These are phyloP conservation scores for Anthoscopus minutus DNA, from an alignment of 2,113 vertebrate species.

Conservation along the genomic window DNA sequence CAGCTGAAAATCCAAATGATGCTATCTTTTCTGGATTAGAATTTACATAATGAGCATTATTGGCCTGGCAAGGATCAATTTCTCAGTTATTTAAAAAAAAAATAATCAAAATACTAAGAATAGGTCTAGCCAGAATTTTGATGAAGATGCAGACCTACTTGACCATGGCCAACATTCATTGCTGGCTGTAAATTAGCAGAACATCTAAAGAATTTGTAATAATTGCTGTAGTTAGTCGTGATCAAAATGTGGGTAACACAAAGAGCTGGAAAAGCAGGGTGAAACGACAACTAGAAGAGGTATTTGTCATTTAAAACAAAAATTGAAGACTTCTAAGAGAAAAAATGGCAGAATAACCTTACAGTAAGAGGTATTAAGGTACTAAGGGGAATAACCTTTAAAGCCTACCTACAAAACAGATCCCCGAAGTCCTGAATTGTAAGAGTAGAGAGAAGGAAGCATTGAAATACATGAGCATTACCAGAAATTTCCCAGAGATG, in stretches of 20 bases:
- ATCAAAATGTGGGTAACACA: not conserved
- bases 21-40: not conserved
- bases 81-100: not conserved
- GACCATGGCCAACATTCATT: not conserved
- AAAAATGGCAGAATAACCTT: conserved; percentile 42
- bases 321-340: not conserved
- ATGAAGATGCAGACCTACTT: not conserved
- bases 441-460: not conserved
- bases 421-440: conserved; percentile 19
- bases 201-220: not conserved
- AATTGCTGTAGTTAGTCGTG: not conserved
- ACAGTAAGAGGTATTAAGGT: conserved; percentile 21
- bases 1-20: not conserved
- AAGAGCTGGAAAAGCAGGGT: not conserved
- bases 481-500: not conserved
- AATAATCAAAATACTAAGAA: not conserved
- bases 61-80: not conserved
- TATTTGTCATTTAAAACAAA: conserved; percentile 20
- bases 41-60: not conserved
- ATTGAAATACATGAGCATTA: conserved; percentile 1
- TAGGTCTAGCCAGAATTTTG: not conserved
- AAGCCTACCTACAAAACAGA: not conserved
- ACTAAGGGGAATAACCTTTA: conserved; percentile 59
- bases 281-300: not conserved
- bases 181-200: not conserved